Percentiles rank a stretch among this genome's conserved stretches.
These are phyloP conservation scores for Reticulitermes speratus DNA, from an alignment of 1,140 invertebrate genomes.

Conservation along the genomic window DNA sequence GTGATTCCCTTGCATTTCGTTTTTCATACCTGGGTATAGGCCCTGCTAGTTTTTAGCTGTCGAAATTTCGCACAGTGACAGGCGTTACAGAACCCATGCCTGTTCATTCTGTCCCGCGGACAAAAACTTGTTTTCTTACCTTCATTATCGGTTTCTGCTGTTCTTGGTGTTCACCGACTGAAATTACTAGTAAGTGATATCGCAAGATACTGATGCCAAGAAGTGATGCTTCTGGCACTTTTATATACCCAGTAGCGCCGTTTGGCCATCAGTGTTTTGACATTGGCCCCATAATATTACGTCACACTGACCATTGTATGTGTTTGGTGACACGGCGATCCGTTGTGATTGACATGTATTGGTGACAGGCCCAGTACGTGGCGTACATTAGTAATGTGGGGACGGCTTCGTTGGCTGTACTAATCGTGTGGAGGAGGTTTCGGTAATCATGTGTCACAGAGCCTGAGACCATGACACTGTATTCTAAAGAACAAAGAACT, in stretches of 20 bases:
- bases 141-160: not conserved
- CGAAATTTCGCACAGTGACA: no score
- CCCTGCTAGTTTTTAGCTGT: no score
- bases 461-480: no score
- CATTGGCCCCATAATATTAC: constrained; percentile 26
- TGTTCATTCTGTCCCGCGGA: no score
- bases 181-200: not conserved
- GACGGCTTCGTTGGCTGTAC: no score
- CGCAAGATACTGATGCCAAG: not conserved
- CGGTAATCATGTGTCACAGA: no score
- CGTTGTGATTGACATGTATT: constrained; percentile 13
- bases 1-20: no score
- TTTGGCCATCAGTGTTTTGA: not conserved
- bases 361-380: constrained; percentile 13
- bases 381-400: not conserved
- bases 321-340: constrained; percentile 5
- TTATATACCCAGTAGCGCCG: not conserved
- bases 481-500: no score
- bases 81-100: no score
- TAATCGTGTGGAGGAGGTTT: no score
- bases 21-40: no score
- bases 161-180: constrained; percentile 1
- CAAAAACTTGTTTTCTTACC: not conserved
- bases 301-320: constrained; percentile 3
- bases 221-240: not conserved